Conservation (phyloP, 1,140 invertebrate genomes). For the Cataglyphis hispanica region DNA sequence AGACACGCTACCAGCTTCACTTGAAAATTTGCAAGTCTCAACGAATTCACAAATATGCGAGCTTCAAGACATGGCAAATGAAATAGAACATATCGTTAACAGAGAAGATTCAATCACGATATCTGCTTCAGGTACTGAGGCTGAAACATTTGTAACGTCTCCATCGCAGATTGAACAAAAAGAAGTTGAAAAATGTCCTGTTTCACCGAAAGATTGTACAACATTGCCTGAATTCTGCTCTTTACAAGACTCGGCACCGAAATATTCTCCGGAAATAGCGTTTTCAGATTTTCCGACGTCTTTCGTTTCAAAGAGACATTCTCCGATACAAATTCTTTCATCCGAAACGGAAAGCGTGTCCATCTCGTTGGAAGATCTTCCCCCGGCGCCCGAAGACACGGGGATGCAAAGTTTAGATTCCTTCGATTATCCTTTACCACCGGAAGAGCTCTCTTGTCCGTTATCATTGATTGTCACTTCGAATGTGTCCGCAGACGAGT, state of each 20-base stretch:
- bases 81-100: neutral
- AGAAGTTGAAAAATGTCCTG: neutral
- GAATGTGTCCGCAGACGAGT: conserved; percentile 15
- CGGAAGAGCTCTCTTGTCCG: conserved; percentile 73
- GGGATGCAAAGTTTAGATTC: conserved; percentile 34
- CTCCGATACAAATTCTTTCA: conserved; percentile 2
- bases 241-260: neutral
- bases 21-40: neutral
- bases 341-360: conserved; percentile 41
- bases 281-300: neutral
- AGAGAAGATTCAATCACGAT: neutral
- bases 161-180: neutral
- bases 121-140: neutral
- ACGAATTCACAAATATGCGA: neutral
- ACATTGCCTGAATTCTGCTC: neutral
- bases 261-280: neutral
- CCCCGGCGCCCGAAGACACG: conserved; percentile 47
- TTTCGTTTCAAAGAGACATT: neutral
- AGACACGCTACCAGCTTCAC: conserved; percentile 75
- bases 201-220: neutral
- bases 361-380: conserved; percentile 54
- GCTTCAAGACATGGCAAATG: neutral
- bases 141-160: neutral
- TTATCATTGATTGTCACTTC: conserved; percentile 15
- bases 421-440: conserved; percentile 65